Evolutionary conservation across 2,888 invertebrate genomes (phyloP).

Genomic region (Trypoxylon attenuatum): DNA sequence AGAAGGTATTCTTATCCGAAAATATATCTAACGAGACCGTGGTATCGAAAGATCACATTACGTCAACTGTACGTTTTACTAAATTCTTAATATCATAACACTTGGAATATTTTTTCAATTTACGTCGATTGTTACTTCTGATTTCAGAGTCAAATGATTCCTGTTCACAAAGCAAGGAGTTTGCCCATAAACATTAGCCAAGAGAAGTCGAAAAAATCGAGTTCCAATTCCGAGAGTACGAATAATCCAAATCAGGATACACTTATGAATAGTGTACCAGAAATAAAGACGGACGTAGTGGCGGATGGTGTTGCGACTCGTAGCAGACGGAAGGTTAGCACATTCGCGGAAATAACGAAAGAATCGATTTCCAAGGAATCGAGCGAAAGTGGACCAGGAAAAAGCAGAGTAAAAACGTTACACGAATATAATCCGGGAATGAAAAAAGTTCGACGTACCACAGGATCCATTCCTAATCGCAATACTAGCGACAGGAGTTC

Average conservation of each 20-base stretch:
- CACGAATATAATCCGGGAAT: not conserved
- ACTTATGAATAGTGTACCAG: constrained; percentile 8
- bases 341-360: constrained; percentile 32
- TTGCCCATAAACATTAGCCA: constrained; percentile 11
- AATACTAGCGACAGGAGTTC: constrained; percentile 18
- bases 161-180: constrained; percentile 7
- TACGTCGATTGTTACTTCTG: not conserved
- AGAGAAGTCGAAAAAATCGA: constrained; percentile 11
- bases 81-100: not conserved
- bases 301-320: constrained; percentile 5
- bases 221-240: not conserved
- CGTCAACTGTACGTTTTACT: constrained; percentile 17
- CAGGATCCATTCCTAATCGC: constrained; percentile 2
- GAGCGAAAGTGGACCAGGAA: constrained; percentile 17
- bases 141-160: constrained; percentile 18
- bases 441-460: constrained; percentile 18
- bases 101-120: not conserved
- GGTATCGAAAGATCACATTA: constrained; percentile 8
- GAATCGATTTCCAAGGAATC: constrained; percentile 39
- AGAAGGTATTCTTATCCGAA: constrained; percentile 1
- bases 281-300: constrained; percentile 16
- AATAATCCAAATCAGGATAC: constrained; percentile 18
- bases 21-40: constrained; percentile 3
- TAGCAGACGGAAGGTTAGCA: constrained; percentile 3
- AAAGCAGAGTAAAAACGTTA: constrained; percentile 16